phyloP scores from a whole-genome alignment of 1,140 invertebrate species.

The Macrocentrus cingulum region DNA sequence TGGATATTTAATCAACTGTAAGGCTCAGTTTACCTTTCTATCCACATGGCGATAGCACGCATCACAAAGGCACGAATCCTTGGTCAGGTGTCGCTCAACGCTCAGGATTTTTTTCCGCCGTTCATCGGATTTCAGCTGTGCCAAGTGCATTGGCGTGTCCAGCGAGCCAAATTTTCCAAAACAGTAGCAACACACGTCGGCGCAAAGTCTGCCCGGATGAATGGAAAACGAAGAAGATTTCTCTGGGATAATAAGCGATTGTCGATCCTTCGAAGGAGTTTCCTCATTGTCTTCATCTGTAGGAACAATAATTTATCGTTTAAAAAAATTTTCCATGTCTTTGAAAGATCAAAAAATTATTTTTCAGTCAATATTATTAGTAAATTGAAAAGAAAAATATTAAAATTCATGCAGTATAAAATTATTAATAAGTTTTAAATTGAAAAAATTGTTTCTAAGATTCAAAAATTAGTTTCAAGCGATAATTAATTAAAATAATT shows the following conservation, averaged over 20 bases:
- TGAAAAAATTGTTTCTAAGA: too few species aligned
- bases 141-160: slow-evolving; percentile 83
- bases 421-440: too few species aligned
- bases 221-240: slow-evolving; percentile 84
- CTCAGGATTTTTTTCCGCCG: slow-evolving; percentile 75
- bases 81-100: slow-evolving; percentile 74
- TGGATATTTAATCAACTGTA: too few species aligned
- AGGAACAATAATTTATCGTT: slow-evolving; percentile 15
- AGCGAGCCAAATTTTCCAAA: slow-evolving; percentile 81
- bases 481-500: slow-evolving; percentile 5
- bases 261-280: slow-evolving; percentile 54
- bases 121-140: slow-evolving; percentile 78
- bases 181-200: slow-evolving; percentile 82
- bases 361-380: neutral
- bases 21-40: slow-evolving; percentile 75
- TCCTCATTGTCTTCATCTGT: slow-evolving; percentile 61
- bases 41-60: slow-evolving; percentile 83
- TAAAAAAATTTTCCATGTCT: neutral
- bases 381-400: neutral
- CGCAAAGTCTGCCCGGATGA: slow-evolving; percentile 75
- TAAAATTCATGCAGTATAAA: slow-evolving; percentile 1
- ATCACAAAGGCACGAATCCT: slow-evolving; percentile 81
- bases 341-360: neutral
- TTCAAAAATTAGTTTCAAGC: slow-evolving; percentile 15
- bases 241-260: slow-evolving; percentile 78